Evolutionary conservation across 1,140 invertebrate species (phyloP), one percentile per base, ranked within the genome.

Genomic region (Hyposmocoma kahamanoa): DNA sequence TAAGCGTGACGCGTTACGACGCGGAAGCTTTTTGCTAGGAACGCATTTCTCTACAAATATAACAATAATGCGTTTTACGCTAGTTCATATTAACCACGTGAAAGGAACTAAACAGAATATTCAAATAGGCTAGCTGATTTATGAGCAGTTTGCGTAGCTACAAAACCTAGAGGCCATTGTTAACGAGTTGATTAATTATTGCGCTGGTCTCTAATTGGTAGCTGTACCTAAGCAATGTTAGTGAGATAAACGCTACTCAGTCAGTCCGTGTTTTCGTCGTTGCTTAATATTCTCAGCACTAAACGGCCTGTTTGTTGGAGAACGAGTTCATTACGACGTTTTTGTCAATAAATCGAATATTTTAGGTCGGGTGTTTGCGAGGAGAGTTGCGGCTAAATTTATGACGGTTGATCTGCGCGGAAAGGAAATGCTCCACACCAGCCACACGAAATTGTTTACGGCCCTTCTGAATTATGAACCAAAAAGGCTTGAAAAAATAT

Each of bases 301-400:
- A 11, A 34, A 34, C 10, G 30, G 5, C 15, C 9, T 34, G 30
- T 34, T 26, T 26, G 24, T 26, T 5, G 11, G 24, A 42, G 36
- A 53, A 51, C 41, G 30, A 28, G 36, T 28, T 39, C 24, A 17
- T 56, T 47, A 53, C 47, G 44, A 47, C 28, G 47, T 51, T 30
- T 42, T 55, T 36, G 44, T 51, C 54, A 48, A 60, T 68, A 61
- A 65, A 62, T 68, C 60, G 42, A 57, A 62, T 62, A 63, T 64
- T 59, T 65, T 62, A 59, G 57, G 24, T 20, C 6, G 42, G 20
- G 53, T 61, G 56, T 56, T 42, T 49, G 50, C 36, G 50, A 44
- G 46, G 36, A 52, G 45, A 56, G 52, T n/a, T n/a, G 45, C 3
- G 30, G 30, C 30, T 3, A 13, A 59, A 61, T 64, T 68, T 64